Percentiles rank a stretch among this genome's conserved stretches.
Evolutionary conservation across 2,888 invertebrate genomes (phyloP).

Genomic region (Petrophora chlorosata): DNA sequence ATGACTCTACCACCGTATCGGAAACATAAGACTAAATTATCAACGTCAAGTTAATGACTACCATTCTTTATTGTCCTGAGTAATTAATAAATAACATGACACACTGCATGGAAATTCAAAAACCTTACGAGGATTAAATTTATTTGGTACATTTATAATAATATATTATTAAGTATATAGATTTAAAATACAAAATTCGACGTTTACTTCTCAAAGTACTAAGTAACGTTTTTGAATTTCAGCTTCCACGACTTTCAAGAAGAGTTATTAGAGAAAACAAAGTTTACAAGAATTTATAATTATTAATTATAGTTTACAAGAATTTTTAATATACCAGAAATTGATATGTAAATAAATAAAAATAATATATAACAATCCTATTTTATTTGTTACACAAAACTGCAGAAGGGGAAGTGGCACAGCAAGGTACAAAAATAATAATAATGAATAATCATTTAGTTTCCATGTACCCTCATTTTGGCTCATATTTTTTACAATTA

Average conservation of each 20-base stretch:
- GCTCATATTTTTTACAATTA: slow-evolving; percentile 2
- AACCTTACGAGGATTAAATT: slow-evolving; percentile 26
- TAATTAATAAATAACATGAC: background rate
- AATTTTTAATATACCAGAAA: background rate
- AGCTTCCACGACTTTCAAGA: slow-evolving; percentile 37
- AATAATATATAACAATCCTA: slow-evolving; percentile 2
- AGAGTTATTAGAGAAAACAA: slow-evolving; percentile 18
- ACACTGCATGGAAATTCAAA: slow-evolving; percentile 32
- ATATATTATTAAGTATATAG: background rate
- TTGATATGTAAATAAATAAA: slow-evolving; percentile 13
- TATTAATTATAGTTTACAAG: too few species aligned
- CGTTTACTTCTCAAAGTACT: slow-evolving; percentile 19
- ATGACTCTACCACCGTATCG: too few species aligned
- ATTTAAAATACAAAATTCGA: background rate
- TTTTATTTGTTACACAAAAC: slow-evolving; percentile 43
- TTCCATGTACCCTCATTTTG: slow-evolving; percentile 5
- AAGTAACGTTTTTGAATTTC: slow-evolving; percentile 49
- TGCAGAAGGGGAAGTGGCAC: slow-evolving; percentile 86
- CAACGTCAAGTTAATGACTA: too few species aligned
- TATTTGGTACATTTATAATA: background rate
- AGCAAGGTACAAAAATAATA: slow-evolving; percentile 80
- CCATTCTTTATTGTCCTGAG: too few species aligned
- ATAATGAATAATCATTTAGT: slow-evolving; percentile 6
- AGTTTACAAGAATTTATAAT: slow-evolving; percentile 8
- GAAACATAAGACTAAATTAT: too few species aligned